Evolutionary conservation across 2,888 invertebrate species (phyloP).

Genomic region (Neocrepidodera transversa): DNA sequence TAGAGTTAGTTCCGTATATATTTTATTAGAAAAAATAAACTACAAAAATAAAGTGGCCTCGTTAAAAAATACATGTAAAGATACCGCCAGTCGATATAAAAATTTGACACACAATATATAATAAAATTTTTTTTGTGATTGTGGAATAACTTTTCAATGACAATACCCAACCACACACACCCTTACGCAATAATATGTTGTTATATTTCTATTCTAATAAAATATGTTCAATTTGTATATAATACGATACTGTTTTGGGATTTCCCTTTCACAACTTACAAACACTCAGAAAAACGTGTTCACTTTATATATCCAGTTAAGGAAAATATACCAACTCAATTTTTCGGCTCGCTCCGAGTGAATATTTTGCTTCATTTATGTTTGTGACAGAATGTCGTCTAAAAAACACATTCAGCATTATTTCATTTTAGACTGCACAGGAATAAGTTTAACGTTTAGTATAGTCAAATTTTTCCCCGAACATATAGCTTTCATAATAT

Average conservation of each 20-base stretch:
- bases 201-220: neutral
- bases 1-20: too few relatives aligned
- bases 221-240: neutral
- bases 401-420: slow-evolving; percentile 9
- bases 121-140: too few relatives aligned
- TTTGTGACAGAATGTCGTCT: slow-evolving; percentile 9
- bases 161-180: too few relatives aligned
- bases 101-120: too few relatives aligned
- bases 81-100: too few relatives aligned
- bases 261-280: neutral
- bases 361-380: slow-evolving; percentile 12
- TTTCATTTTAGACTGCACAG: neutral
- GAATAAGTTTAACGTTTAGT: neutral
- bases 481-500: too few relatives aligned
- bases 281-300: neutral
- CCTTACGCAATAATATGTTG: too few relatives aligned
- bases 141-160: too few relatives aligned
- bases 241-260: neutral
- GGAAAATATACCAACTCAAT: slow-evolving; percentile 1
- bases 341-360: neutral
- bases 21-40: too few relatives aligned
- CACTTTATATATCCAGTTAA: slow-evolving; percentile 3
- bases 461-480: too few relatives aligned
- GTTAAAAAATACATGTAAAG: too few relatives aligned
- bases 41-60: too few relatives aligned